Evolutionary conservation across 2,113 vertebrate species (phyloP).

Genomic region (Ictidomys tridecemlineatus): DNA sequence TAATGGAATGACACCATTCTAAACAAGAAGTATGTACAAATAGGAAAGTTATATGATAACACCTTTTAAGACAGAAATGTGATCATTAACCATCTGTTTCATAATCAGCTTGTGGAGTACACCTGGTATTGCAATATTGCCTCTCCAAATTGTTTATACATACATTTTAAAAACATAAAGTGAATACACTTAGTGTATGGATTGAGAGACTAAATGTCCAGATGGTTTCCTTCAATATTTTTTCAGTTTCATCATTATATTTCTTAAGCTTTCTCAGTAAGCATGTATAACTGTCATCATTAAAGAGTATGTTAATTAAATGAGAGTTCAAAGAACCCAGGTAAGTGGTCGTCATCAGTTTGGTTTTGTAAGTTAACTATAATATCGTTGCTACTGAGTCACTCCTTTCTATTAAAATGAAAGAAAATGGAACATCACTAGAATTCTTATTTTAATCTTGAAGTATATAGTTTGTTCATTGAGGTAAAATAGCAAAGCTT

Average conservation of each 20-base stretch:
- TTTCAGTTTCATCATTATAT: constrained; percentile 57
- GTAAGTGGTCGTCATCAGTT: constrained; percentile 10
- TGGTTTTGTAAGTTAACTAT: constrained; percentile 47
- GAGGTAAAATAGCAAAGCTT: background rate
- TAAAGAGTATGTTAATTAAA: constrained; percentile 64
- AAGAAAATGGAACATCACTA: background rate
- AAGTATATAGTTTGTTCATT: background rate
- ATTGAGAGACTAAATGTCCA: constrained; percentile 60
- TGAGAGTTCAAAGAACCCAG: constrained; percentile 61
- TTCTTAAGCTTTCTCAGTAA: constrained; percentile 60
- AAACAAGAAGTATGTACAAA: constrained; percentile 65
- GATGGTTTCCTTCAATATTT: constrained; percentile 66
- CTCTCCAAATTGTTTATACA: constrained; percentile 70
- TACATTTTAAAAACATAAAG: constrained; percentile 62
- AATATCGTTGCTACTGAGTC: constrained; percentile 52
- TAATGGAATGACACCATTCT: constrained; percentile 42
- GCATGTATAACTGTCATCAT: constrained; percentile 60
- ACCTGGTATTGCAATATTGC: constrained; percentile 68
- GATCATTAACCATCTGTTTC: constrained; percentile 74
- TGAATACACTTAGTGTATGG: constrained; percentile 29
- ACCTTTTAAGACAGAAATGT: constrained; percentile 66
- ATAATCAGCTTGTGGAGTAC: constrained; percentile 64
- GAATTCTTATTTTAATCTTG: background rate
- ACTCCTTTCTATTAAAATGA: constrained; percentile 42
- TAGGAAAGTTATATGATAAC: constrained; percentile 57